Conservation (phyloP, 2,113 vertebrate species). For the Peromyscus polionotus region DNA sequence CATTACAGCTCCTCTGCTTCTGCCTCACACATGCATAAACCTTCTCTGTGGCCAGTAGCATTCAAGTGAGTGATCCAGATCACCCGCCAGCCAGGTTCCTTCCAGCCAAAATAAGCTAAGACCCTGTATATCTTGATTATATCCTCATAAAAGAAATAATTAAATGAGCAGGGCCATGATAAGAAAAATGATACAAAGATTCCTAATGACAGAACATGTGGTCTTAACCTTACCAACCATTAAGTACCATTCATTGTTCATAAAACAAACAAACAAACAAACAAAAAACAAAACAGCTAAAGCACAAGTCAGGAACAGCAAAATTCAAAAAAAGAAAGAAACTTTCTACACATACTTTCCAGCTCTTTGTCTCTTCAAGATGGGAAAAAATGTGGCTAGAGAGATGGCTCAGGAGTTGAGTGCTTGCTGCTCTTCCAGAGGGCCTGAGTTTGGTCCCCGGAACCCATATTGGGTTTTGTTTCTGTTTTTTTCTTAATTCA, state of each 20-base stretch:
- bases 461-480: not conserved
- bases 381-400: conserved; percentile 73
- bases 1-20: not conserved
- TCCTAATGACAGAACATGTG: not conserved
- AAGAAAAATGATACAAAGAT: not conserved
- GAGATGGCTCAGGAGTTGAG: not conserved
- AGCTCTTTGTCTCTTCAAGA: conserved; percentile 64
- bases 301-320: not conserved
- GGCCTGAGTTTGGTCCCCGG: not conserved
- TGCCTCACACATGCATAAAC: not conserved
- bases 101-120: not conserved
- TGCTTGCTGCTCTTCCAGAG: not conserved
- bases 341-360: conserved; percentile 36
- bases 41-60: not conserved
- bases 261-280: not conserved
- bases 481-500: conserved; percentile 9
- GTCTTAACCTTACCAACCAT: not conserved
- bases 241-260: not conserved
- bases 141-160: conserved; percentile 18
- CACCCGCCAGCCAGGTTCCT: not conserved
- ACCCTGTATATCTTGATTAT: not conserved
- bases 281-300: not conserved
- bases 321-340: not conserved
- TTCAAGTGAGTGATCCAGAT: not conserved
- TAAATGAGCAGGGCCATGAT: conserved; percentile 28